Percentiles rank a stretch among this genome's conserved stretches.
Evolutionary conservation across 2,888 invertebrate species (phyloP).

Genomic region (Pristionchus maxplancki): DNA sequence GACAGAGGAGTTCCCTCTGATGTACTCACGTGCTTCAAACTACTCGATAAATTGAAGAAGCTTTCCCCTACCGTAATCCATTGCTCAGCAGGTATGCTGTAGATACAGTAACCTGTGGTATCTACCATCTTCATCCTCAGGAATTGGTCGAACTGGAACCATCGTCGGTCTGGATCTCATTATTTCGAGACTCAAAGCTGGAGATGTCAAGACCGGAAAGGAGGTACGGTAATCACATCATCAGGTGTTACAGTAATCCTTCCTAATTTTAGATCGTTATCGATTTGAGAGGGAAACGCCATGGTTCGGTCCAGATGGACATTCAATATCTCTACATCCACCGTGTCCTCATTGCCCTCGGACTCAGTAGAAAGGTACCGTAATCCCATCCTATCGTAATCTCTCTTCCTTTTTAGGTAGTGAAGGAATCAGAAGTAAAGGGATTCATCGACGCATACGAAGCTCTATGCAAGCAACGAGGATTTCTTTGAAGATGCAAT

Average conservation of each 20-base stretch:
- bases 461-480: conserved; percentile 25
- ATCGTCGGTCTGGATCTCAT: conserved; percentile 49
- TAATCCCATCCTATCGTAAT: background rate
- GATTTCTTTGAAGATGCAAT: background rate
- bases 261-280: conserved; percentile 57
- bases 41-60: conserved; percentile 37
- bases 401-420: background rate
- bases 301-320: conserved; percentile 65
- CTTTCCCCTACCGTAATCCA: conserved; percentile 50
- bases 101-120: background rate
- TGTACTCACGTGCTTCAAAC: conserved; percentile 37
- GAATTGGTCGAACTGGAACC: conserved; percentile 51
- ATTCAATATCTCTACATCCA: conserved; percentile 67
- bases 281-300: conserved; percentile 61
- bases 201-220: conserved; percentile 19
- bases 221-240: conserved; percentile 17
- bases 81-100: conserved; percentile 50
- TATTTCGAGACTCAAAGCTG: background rate
- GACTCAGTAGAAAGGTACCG: background rate
- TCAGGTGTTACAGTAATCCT: background rate
- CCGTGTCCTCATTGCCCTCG: conserved; percentile 61
- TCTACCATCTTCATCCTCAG: conserved; percentile 1
- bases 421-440: conserved; percentile 45
- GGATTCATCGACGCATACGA: conserved; percentile 35
- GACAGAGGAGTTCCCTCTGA: conserved; percentile 47